Evolutionary conservation across 2,113 vertebrate genomes (phyloP), one percentile per base, ranked within the genome.

Genomic region (Prunella himalayana): DNA sequence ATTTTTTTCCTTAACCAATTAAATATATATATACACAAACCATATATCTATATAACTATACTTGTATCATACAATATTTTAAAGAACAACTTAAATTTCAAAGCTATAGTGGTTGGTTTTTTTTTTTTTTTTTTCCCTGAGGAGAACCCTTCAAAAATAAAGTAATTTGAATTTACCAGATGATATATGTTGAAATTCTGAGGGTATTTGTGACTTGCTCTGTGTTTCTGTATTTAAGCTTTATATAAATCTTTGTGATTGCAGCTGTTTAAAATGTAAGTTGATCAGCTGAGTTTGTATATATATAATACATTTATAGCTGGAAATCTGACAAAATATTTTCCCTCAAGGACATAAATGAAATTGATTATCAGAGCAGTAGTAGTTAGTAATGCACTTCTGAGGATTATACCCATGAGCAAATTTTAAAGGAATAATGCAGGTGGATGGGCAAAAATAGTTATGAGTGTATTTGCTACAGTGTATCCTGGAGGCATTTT

Each of bases 181-280:
- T 73, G 50, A 49, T 13, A 0, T 30, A 19, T 60, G 17, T 54
- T 68, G 44, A 72, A 49, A n/a, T 88, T 93, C 7, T 47, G 71
- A 77, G 59, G n/a, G n/a, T 68, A 2, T 79, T 82, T 54, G 41
- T 47, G 35, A 63, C 41, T 92, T 73, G 20, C 18, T 82, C 15
- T 79, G 20, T 81, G 14, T 61, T 90, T 81, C 16, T 76, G 15
- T 95, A 50, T 95, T 92, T 96, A 90, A 97, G 88, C 65, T 94
- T 84, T 44, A 47, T 47, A 54, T 49, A 73, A 47, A 44, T 59
- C 25, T 81, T 89, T 68, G 35, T 73, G 13, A n/a, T 86, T 86
- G 49, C n/a, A 44, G 37, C 80, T 91, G 65, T 47, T 90, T 71
- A 68, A 92, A 82, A 61, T 50, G 54, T 59, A 30, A 88, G 44